phyloP scores from a whole-genome alignment of 2,797 vertebrate species.

The Strix occidentalis region DNA sequence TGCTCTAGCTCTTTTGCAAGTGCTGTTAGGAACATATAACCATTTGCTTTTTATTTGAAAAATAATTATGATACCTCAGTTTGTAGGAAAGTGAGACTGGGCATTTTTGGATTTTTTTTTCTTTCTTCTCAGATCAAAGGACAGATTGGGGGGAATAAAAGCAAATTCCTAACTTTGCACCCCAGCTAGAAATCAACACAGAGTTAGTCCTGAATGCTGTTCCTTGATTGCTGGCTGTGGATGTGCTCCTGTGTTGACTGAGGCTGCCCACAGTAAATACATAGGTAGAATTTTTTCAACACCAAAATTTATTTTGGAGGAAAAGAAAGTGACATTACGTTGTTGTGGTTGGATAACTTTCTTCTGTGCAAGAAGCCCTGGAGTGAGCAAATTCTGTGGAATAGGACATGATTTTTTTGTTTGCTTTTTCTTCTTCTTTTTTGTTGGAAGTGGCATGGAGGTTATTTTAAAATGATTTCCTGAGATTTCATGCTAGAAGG shows the following conservation, averaged over 20 bases:
- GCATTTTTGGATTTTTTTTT: not conserved
- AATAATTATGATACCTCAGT: not conserved
- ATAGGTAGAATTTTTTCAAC: not conserved
- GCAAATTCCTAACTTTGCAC: not conserved
- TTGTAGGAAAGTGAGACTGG: not conserved
- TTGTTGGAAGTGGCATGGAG: not conserved
- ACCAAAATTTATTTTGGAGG: not conserved
- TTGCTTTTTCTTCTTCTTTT: not conserved
- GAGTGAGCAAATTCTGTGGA: not conserved
- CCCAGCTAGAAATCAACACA: not conserved
- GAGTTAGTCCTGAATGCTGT: not conserved
- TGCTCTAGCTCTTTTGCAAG: not conserved
- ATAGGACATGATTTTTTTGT: not conserved
- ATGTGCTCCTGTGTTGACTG: not conserved
- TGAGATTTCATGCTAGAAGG: not conserved
- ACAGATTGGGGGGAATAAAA: not conserved
- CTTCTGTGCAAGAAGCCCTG: not conserved
- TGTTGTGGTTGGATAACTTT: not conserved
- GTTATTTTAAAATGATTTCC: conserved; percentile 25
- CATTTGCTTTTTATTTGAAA: not conserved
- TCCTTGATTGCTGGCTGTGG: not conserved
- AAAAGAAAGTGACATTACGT: not conserved
- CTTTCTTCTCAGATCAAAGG: not conserved
- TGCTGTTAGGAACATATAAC: not conserved
- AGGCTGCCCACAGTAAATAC: not conserved